Evolutionary conservation across 2,797 vertebrate species (phyloP).

Genomic region (Iguana delicatissima): DNA sequence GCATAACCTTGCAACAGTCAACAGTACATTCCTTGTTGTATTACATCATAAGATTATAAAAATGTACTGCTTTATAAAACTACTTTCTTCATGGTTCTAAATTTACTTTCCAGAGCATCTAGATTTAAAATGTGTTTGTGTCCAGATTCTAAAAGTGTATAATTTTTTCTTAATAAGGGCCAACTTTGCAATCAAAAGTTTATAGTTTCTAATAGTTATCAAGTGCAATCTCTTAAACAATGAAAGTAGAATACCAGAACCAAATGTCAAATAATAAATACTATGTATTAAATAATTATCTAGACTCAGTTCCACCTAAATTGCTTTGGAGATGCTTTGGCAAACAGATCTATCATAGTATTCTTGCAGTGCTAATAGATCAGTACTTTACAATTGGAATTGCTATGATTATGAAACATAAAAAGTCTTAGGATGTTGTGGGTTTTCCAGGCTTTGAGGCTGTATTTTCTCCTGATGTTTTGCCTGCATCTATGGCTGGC

Average conservation of each 20-base stretch:
- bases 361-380: not conserved
- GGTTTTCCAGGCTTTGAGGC: no score
- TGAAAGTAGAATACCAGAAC: not conserved
- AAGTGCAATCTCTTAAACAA: not conserved
- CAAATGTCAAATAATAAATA: not conserved
- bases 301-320: no score
- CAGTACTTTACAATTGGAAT: not conserved
- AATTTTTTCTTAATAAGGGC: not conserved
- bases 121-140: not conserved
- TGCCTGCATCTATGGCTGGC: no score
- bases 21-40: not conserved
- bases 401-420: not conserved
- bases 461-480: no score
- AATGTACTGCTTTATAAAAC: not conserved
- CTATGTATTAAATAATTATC: not conserved
- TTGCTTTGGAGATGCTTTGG: not conserved
- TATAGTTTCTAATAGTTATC: not conserved
- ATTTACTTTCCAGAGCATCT: not conserved
- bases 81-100: not conserved
- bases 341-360: not conserved
- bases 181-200: not conserved
- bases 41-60: not conserved
- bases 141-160: not conserved
- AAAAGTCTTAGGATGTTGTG: no score
- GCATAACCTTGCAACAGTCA: not conserved